A percentile compares a stretch with the other conserved stretches of the same genome.
Conservation (phyloP, 2,113 vertebrate genomes). For the Callipepla squamata region DNA sequence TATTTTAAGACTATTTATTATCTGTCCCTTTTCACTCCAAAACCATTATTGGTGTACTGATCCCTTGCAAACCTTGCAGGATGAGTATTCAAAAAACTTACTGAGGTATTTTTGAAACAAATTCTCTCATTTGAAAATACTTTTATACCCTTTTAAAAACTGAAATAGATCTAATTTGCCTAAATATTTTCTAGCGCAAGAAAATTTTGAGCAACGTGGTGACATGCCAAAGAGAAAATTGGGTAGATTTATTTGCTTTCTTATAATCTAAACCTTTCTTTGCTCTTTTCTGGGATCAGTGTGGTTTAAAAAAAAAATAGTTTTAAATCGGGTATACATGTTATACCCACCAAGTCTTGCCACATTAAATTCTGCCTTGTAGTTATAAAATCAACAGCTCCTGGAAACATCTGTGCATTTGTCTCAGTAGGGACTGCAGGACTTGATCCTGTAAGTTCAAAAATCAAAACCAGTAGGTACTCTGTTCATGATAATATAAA, state of each 20-base stretch:
- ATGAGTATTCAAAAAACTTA: neutral
- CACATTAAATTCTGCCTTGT: neutral
- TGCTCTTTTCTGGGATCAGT: neutral
- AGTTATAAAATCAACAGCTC: neutral
- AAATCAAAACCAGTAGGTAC: neutral
- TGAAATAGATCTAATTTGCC: neutral
- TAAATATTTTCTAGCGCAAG: neutral
- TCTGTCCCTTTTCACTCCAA: neutral
- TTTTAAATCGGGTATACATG: accelerated
- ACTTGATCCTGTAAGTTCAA: neutral
- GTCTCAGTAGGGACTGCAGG: neutral
- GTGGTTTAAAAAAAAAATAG: neutral
- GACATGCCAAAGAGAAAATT: neutral
- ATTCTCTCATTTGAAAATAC: neutral
- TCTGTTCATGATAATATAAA: neutral
- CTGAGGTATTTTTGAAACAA: neutral
- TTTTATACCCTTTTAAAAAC: neutral
- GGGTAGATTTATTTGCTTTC: neutral
- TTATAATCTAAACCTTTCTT: neutral
- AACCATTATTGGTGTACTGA: neutral
- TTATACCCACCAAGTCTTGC: neutral
- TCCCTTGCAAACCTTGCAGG: neutral
- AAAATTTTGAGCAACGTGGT: neutral
- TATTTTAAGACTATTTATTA: neutral
- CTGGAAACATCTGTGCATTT: neutral